A percentile compares a stretch with the other conserved stretches of the same genome.
Evolutionary conservation across 1,140 invertebrate genomes (phyloP).

Genomic region (Lepidostoma basale): DNA sequence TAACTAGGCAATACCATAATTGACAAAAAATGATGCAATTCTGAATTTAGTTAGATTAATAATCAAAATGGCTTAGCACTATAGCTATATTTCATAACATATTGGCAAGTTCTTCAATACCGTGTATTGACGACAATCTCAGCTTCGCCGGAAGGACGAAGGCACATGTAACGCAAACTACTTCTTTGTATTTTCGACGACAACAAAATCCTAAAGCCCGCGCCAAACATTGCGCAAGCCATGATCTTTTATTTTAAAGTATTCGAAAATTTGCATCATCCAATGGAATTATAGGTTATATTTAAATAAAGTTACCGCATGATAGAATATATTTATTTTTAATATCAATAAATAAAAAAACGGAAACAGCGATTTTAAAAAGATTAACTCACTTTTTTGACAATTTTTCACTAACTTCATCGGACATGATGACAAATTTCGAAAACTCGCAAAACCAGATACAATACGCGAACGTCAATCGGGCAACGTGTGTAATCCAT

Average conservation of each 20-base stretch:
- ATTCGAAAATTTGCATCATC: constrained; percentile 7
- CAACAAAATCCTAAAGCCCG: background rate
- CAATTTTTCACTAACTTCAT: constrained; percentile 36
- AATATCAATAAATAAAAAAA: background rate
- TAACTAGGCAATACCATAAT: too few species aligned
- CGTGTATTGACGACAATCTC: background rate
- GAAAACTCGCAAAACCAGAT: background rate
- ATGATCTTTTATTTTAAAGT: too few species aligned
- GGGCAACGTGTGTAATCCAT: too few species aligned
- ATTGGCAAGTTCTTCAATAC: background rate
- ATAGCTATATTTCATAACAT: too few species aligned
- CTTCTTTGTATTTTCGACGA: background rate
- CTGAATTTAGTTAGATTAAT: too few species aligned
- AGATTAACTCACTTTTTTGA: constrained; percentile 38
- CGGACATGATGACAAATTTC: constrained; percentile 32
- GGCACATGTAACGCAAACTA: background rate
- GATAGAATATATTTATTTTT: background rate
- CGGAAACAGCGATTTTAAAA: background rate
- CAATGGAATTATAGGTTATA: background rate
- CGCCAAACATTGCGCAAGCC: background rate
- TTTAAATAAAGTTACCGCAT: background rate
- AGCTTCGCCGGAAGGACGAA: background rate
- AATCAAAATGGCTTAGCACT: too few species aligned
- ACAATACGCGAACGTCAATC: background rate
- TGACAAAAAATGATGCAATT: too few species aligned